Evolutionary conservation across 2,113 vertebrate species (phyloP).

Genomic region (Empidonax traillii): DNA sequence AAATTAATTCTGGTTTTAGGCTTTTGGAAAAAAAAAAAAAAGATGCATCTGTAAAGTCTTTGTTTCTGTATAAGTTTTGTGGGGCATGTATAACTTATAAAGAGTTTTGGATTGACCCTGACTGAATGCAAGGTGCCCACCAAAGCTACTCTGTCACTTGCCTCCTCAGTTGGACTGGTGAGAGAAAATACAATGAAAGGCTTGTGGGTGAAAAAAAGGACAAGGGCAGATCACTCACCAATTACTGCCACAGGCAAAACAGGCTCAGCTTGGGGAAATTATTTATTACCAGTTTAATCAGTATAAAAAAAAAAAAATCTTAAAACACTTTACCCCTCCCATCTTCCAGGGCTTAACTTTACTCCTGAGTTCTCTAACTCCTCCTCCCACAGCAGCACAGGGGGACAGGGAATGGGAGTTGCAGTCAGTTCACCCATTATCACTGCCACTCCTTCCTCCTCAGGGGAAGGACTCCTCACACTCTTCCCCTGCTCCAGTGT

Average conservation of each 20-base stretch:
- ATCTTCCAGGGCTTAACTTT: neutral
- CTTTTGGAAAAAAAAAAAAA: neutral
- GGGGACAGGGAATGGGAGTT: neutral
- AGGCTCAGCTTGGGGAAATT: neutral
- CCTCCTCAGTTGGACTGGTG: neutral
- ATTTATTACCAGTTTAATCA: neutral
- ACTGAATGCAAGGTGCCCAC: neutral
- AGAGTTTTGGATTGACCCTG: neutral
- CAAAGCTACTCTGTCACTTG: neutral
- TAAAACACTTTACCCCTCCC: neutral
- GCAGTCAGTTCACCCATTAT: neutral
- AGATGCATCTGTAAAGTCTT: neutral
- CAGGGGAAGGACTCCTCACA: neutral
- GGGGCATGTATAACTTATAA: rapidly evolving
- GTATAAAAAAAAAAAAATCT: too few species aligned
- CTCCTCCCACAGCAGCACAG: neutral
- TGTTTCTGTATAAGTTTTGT: neutral
- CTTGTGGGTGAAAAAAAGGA: neutral
- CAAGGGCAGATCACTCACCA: neutral
- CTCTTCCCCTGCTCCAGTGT: neutral
- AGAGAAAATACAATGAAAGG: neutral
- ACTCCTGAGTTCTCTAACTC: neutral
- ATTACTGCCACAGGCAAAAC: neutral
- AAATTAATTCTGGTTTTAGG: neutral
- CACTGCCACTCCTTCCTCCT: neutral